Evolutionary conservation across 2,888 invertebrate genomes (phyloP).

Genomic region (Agrotis clavis): DNA sequence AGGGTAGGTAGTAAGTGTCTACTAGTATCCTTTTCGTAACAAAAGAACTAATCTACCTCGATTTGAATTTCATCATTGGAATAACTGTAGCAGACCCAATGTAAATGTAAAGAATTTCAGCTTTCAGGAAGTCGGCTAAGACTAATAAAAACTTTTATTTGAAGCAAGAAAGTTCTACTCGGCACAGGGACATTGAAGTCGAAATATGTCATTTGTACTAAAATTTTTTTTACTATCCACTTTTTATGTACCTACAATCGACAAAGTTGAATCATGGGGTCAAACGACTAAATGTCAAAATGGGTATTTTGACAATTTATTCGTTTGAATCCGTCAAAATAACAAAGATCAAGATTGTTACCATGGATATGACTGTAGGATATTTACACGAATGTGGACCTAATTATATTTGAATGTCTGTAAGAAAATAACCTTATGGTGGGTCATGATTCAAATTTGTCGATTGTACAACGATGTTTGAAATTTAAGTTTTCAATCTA

Average conservation of each 20-base stretch:
- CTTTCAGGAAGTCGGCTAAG: constrained; percentile 32
- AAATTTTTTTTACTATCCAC: constrained; percentile 58
- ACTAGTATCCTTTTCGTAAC: background rate
- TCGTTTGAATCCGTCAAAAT: too few species aligned
- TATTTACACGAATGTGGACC: too few species aligned
- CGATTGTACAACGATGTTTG: constrained; percentile 21
- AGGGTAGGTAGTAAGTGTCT: too few species aligned
- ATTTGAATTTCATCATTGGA: constrained; percentile 39
- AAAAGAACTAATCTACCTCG: background rate
- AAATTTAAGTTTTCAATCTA: constrained; percentile 37
- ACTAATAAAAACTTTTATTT: constrained; percentile 52
- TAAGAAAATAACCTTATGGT: too few species aligned
- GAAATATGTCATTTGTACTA: constrained; percentile 58
- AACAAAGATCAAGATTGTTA: too few species aligned
- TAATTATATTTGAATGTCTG: too few species aligned
- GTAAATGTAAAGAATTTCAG: constrained; percentile 38
- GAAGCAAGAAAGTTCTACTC: constrained; percentile 34
- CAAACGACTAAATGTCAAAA: too few species aligned
- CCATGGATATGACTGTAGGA: too few species aligned
- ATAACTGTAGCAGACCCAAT: constrained; percentile 3
- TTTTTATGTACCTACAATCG: constrained; percentile 35
- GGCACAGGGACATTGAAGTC: constrained; percentile 27
- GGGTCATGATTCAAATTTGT: too few species aligned
- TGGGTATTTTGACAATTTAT: too few species aligned
- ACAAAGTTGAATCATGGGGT: too few species aligned